A percentile compares a stretch with the other conserved stretches of the same genome.
Evolutionary conservation across 2,797 vertebrate genomes (phyloP).

Genomic region (Hoplostethus atlanticus): DNA sequence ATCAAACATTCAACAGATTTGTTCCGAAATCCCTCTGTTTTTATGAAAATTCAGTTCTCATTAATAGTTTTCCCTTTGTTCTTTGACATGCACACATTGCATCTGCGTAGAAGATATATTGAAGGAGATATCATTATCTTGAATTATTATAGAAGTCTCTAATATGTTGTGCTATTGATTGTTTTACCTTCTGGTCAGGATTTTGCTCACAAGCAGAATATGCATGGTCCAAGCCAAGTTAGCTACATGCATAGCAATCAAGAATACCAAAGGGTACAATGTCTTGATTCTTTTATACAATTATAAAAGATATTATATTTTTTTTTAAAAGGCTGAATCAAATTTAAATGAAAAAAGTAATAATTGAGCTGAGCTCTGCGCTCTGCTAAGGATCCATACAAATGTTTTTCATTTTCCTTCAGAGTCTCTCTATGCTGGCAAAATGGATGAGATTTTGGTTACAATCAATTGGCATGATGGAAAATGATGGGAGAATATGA

Average conservation of each 20-base stretch:
- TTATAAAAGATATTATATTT: no score
- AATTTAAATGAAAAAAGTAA: no score
- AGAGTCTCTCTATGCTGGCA: neutral
- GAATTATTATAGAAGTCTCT: neutral
- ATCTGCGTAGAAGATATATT: constrained; percentile 14
- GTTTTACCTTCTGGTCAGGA: constrained; percentile 29
- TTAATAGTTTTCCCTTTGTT: constrained; percentile 19
- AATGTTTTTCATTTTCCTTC: no score
- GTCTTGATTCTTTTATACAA: constrained; percentile 13
- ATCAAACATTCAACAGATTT: constrained; percentile 53
- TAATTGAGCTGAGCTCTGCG: no score
- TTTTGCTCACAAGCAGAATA: neutral
- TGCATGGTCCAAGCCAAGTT: no score
- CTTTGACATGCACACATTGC: constrained; percentile 13
- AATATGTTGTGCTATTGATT: neutral
- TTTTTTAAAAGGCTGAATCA: no score
- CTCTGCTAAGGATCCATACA: no score
- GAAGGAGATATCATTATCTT: neutral
- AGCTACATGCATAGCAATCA: neutral
- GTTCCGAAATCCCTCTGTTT: constrained; percentile 35
- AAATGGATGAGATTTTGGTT: neutral
- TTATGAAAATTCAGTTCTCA: constrained; percentile 26
- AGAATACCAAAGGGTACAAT: constrained; percentile 22
- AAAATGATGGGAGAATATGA: constrained; percentile 23
- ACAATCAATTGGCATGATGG: neutral